A percentile compares a stretch with the other conserved stretches of the same genome.
These are phyloP conservation scores for Aquatica leii DNA, from an alignment of 2,888 invertebrate species.

Conservation along the genomic window DNA sequence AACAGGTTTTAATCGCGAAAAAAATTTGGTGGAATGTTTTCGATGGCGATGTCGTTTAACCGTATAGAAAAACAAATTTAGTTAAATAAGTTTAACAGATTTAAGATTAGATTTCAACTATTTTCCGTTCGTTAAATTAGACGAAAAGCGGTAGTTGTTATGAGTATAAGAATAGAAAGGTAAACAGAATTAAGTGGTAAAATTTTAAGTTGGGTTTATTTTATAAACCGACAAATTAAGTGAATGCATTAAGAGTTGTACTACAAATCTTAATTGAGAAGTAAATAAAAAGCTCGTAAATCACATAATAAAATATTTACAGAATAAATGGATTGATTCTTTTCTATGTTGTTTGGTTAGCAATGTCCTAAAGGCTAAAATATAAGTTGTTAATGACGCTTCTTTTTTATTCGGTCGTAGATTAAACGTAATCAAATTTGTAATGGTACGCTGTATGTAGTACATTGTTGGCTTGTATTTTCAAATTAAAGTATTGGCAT, in stretches of 20 bases:
- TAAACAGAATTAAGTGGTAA: constrained; percentile 1
- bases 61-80: too few relatives aligned
- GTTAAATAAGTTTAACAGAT: too few relatives aligned
- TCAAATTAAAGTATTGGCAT: constrained; percentile 40
- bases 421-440: too few relatives aligned
- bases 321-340: constrained; percentile 46
- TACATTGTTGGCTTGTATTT: constrained; percentile 26
- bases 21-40: too few relatives aligned
- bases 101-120: too few relatives aligned
- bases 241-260: constrained; percentile 18
- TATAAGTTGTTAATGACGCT: constrained; percentile 23
- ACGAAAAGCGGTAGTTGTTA: too few relatives aligned
- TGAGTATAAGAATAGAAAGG: not conserved
- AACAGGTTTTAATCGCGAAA: too few relatives aligned
- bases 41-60: too few relatives aligned
- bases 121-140: too few relatives aligned
- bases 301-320: constrained; percentile 47
- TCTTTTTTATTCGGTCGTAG: not conserved
- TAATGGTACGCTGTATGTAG: not conserved
- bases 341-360: constrained; percentile 24
- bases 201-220: not conserved
- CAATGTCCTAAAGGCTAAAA: not conserved
- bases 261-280: constrained; percentile 33
- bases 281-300: constrained; percentile 41
- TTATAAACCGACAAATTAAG: constrained; percentile 25